Percentiles rank a stretch among this genome's conserved stretches.
Evolutionary conservation across 2,888 invertebrate species (phyloP).

Genomic region (Thymelicus lineola): DNA sequence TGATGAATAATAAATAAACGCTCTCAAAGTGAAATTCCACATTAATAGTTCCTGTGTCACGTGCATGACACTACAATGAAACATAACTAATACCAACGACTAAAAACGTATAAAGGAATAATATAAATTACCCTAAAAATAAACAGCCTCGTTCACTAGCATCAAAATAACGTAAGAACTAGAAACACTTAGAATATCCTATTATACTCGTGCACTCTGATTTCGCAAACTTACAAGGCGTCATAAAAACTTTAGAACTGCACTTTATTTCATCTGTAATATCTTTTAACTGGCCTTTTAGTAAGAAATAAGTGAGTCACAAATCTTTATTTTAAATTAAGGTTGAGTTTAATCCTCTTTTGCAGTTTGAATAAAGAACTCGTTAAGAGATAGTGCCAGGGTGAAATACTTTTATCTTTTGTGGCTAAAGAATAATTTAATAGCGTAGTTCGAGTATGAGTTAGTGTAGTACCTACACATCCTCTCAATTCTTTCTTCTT

Average conservation of each 20-base stretch:
- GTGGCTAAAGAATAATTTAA: too few species aligned
- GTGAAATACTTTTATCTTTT: too few species aligned
- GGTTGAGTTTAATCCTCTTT: too few species aligned
- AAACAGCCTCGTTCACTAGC: conserved; percentile 7
- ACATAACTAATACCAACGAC: not conserved
- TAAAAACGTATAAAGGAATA: not conserved
- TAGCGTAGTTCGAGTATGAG: too few species aligned
- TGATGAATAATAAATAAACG: too few species aligned
- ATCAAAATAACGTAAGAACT: conserved; percentile 25
- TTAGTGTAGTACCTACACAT: too few species aligned
- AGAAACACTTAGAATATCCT: conserved; percentile 10
- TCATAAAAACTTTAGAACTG: conserved; percentile 19
- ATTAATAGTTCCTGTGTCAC: not conserved
- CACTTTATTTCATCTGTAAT: conserved; percentile 21
- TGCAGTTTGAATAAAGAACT: too few species aligned
- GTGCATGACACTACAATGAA: not conserved
- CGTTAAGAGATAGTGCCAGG: too few species aligned
- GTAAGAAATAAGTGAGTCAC: not conserved
- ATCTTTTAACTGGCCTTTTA: conserved; percentile 8
- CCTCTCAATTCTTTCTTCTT: too few species aligned
- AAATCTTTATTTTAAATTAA: too few species aligned
- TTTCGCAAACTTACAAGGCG: conserved; percentile 4
- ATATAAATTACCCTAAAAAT: not conserved
- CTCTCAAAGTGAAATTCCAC: too few species aligned
- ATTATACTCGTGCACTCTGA: conserved; percentile 24